A percentile compares a stretch with the other conserved stretches of the same genome.
phyloP scores from a whole-genome alignment of 2,888 invertebrate genomes.

The Apotomis capreana region DNA sequence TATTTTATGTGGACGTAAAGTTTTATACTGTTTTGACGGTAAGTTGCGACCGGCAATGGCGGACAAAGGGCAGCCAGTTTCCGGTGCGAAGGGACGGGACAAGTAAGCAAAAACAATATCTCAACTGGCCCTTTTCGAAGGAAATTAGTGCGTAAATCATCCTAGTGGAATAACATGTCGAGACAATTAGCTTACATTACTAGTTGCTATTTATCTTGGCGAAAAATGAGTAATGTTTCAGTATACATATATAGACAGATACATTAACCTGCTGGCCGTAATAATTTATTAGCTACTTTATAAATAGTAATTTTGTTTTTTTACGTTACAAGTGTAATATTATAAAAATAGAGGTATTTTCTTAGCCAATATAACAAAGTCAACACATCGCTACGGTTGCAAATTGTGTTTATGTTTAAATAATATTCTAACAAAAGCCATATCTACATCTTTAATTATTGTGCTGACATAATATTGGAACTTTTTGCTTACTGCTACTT shows the following conservation, averaged over 20 bases:
- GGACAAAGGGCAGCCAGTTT: conserved; percentile 72
- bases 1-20: conserved; percentile 56
- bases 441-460: too few relatives aligned
- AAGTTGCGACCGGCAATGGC: conserved; percentile 72
- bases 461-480: too few relatives aligned
- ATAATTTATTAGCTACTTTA: not conserved
- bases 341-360: too few relatives aligned
- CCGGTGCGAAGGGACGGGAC: conserved; percentile 65
- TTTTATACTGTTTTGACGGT: conserved; percentile 64
- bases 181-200: conserved; percentile 44
- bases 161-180: conserved; percentile 54
- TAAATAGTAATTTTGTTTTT: too few relatives aligned
- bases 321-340: too few relatives aligned
- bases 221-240: conserved; percentile 22
- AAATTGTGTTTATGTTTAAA: too few relatives aligned
- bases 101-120: conserved; percentile 53
- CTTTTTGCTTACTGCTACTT: too few relatives aligned
- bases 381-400: too few relatives aligned
- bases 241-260: not conserved
- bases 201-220: conserved; percentile 27
- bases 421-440: too few relatives aligned
- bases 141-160: conserved; percentile 73
- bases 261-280: not conserved
- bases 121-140: conserved; percentile 49
- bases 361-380: too few relatives aligned